Percentiles rank a stretch among this genome's conserved stretches.
phyloP scores from a whole-genome alignment of 2,113 vertebrate species.

The Ophthalmolycus amberensis region DNA sequence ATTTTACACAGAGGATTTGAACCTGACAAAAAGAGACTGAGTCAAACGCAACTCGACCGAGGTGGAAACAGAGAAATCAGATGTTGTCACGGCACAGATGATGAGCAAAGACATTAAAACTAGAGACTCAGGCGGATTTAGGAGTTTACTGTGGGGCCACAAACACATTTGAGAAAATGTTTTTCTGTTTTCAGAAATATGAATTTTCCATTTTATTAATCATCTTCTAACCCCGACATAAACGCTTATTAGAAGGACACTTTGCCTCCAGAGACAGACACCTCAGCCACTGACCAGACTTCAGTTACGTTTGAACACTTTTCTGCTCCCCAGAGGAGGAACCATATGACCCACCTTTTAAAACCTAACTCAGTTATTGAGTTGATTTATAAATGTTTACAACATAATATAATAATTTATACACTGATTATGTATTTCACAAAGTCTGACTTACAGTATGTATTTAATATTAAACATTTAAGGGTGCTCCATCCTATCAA shows the following conservation, averaged over 20 bases:
- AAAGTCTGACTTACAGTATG: background rate
- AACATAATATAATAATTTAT: background rate
- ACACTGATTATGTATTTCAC: background rate
- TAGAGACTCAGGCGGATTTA: background rate
- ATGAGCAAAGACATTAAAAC: background rate
- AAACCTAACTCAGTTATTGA: no score
- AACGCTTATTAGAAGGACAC: no score
- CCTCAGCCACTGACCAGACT: no score
- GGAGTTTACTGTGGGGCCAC: background rate
- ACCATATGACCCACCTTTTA: no score
- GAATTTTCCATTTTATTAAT: background rate
- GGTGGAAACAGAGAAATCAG: background rate
- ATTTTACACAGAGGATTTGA: background rate
- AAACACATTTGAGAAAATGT: background rate
- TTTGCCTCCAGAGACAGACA: no score
- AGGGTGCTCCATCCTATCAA: background rate
- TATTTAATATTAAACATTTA: background rate
- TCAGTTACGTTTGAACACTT: no score
- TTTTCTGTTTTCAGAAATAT: background rate
- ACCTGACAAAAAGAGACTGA: background rate
- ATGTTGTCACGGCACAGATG: background rate
- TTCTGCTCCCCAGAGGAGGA: no score
- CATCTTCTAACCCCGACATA: background rate
- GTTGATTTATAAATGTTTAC: background rate
- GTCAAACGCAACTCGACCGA: background rate